These are phyloP conservation scores for Lithophane leautieri DNA, from an alignment of 2,888 invertebrate genomes.

Conservation along the genomic window DNA sequence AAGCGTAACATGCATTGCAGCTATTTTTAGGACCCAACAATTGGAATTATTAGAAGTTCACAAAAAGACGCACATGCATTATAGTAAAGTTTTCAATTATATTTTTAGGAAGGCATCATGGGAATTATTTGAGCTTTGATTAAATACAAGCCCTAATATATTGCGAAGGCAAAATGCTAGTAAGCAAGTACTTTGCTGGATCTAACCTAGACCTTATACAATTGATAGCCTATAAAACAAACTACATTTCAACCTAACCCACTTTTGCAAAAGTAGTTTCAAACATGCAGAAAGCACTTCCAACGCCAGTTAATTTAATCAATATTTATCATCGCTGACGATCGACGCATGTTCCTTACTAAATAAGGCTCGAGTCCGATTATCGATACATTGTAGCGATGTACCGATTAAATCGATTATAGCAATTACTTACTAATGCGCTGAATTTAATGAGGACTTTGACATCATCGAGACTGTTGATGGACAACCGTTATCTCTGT, in stretches of 20 bases:
- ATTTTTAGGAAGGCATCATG: neutral
- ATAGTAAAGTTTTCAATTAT: neutral
- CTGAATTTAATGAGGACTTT: conserved; percentile 38
- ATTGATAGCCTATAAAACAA: neutral
- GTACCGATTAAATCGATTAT: conserved; percentile 41
- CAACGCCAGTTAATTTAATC: conserved; percentile 25
- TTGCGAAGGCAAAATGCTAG: neutral
- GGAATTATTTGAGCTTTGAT: too few species aligned
- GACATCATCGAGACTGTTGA: conserved; percentile 31
- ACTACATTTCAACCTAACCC: neutral
- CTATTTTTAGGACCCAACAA: too few species aligned
- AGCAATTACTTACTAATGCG: conserved; percentile 51
- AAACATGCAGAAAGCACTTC: conserved; percentile 5
- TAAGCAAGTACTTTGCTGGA: neutral
- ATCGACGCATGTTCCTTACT: conserved; percentile 35
- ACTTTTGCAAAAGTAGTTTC: neutral
- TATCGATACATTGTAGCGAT: conserved; percentile 58
- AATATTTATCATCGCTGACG: conserved; percentile 37
- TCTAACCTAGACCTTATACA: neutral
- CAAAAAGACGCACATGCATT: too few species aligned
- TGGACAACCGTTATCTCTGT: conserved; percentile 37
- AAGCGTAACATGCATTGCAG: too few species aligned
- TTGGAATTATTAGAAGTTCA: too few species aligned
- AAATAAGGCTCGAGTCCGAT: conserved; percentile 42
- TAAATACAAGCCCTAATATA: neutral